Evolutionary conservation across 2,113 vertebrate genomes (phyloP), one percentile per base, ranked within the genome.

Genomic region (Pseudois nayaur): DNA sequence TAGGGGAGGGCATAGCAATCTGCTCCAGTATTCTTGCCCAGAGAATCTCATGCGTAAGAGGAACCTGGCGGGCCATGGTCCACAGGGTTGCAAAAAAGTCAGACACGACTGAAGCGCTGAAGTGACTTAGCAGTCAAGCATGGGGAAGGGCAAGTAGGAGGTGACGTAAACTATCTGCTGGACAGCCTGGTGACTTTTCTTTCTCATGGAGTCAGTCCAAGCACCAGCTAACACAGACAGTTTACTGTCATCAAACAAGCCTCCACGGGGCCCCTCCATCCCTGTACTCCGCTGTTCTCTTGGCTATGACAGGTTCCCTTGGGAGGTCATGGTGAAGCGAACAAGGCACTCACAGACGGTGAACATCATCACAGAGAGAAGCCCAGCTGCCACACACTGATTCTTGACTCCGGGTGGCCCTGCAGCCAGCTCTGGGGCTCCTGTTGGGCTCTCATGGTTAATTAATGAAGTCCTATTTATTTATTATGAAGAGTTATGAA

Each of bases 191-290:
- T 25, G 8, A 19, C 5, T 52, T 25, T 43, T 15, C 88, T 57
- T 59, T n/a, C 91, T 97, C 50, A 2, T n/a, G 27, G n/a, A 8
- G 15, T 36, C n/a, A 2, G 21, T 31, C 23, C 21, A 3, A 2
- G 16, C 31, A 9, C 59, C 40, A 1, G 29, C 45, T 62, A 48
- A 78, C 59, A 27, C 1, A 7, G 48, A 76, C 62, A 17, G 21
- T 40, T 76, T 6, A 19, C 14, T 7, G 40, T 60, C 50, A 19
- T 64, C 31, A 50, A 4, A 50, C 25, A 6, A 21, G 33, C 67
- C 14, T n/a, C 81, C 10, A 0, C 0, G 1, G 6, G 4, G 11
- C 11, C 27, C 52, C 89, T 60, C 57, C 13, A 48, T 33, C 60
- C 59, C 25, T 12, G 62, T 27, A 25, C 21, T 23, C 91, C 6